A percentile compares a stretch with the other conserved stretches of the same genome.
Conservation (phyloP, 1,140 invertebrate species). For the Gonioctena quinquepunctata region DNA sequence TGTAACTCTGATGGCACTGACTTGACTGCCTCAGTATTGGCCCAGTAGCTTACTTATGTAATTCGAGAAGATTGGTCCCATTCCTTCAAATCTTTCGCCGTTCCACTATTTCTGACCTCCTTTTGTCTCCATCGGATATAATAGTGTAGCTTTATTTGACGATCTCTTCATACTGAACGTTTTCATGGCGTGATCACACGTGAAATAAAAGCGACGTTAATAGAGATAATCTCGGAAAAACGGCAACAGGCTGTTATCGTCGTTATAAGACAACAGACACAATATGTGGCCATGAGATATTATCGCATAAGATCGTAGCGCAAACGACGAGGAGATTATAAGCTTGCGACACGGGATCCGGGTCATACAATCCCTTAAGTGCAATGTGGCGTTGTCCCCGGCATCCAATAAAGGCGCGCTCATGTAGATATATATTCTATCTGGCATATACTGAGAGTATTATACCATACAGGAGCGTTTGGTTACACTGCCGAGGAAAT, state of each 20-base stretch:
- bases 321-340: conserved; percentile 6
- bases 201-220: neutral
- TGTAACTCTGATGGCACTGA: too few species aligned
- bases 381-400: conserved; percentile 3
- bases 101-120: too few species aligned
- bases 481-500: neutral
- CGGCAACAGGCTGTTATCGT: neutral
- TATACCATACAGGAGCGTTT: neutral
- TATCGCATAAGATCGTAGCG: neutral
- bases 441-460: conserved; percentile 1
- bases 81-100: too few species aligned
- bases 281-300: conserved; percentile 6
- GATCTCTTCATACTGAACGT: neutral
- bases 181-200: neutral
- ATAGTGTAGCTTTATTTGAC: too few species aligned
- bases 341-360: neutral
- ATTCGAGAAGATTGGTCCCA: too few species aligned
- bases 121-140: too few species aligned
- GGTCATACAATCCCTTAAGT: conserved; percentile 7
- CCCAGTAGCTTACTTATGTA: too few species aligned
- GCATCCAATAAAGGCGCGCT: neutral
- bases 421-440: conserved; percentile 5
- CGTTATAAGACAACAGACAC: neutral
- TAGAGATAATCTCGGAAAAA: neutral
- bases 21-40: too few species aligned